These are phyloP conservation scores for Tenthredo amoena DNA, from an alignment of 2,888 invertebrate genomes.

Conservation along the genomic window DNA sequence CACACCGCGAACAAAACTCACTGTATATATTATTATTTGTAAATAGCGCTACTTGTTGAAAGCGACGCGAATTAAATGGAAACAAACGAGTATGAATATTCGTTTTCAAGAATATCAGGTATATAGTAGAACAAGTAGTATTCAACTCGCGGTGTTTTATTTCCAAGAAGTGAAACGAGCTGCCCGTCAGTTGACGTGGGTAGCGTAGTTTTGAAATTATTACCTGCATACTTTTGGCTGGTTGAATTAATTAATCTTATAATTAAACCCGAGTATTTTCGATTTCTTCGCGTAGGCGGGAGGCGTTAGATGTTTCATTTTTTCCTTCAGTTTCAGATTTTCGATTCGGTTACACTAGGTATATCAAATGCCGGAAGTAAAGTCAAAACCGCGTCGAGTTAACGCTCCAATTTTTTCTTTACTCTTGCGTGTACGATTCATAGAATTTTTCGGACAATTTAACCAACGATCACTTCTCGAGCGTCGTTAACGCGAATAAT, in stretches of 20 bases:
- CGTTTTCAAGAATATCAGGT: neutral
- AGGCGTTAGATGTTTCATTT: neutral
- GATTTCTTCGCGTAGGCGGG: conserved; percentile 1
- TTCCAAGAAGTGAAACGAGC: conserved; percentile 8
- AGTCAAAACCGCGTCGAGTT: conserved; percentile 2
- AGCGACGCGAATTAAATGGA: conserved; percentile 15
- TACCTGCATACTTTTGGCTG: conserved; percentile 26
- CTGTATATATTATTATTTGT: neutral
- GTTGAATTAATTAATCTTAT: conserved; percentile 42
- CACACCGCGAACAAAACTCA: conserved; percentile 4
- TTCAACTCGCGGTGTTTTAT: neutral
- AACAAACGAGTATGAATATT: neutral
- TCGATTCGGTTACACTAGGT: neutral
- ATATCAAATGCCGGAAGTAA: conserved; percentile 21
- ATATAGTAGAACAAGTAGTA: neutral
- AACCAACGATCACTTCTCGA: neutral
- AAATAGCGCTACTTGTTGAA: conserved; percentile 26
- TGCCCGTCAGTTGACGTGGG: conserved; percentile 32
- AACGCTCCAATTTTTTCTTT: conserved; percentile 41
- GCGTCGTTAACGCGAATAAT: conserved; percentile 9
- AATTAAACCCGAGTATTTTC: conserved; percentile 18
- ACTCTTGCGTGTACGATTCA: conserved; percentile 32
- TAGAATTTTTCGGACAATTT: conserved; percentile 39
- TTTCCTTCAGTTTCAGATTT: neutral
- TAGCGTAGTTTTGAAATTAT: conserved; percentile 31